Conservation (phyloP, 2,113 vertebrate genomes). For the Cebidichthys violaceus region DNA sequence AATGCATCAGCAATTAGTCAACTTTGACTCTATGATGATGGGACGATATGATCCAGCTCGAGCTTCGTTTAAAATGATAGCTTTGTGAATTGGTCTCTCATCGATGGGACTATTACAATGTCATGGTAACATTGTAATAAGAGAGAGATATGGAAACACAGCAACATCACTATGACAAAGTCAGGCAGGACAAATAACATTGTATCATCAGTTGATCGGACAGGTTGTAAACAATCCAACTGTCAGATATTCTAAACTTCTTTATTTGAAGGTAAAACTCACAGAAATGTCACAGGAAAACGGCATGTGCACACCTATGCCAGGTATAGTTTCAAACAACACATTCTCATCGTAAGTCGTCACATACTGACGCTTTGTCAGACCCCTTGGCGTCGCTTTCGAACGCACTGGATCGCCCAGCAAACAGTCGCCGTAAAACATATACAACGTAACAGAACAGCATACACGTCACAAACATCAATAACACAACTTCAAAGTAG, state of each 20-base stretch:
- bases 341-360: too few relatives aligned
- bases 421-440: too few relatives aligned
- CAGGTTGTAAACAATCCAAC: background rate
- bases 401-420: too few relatives aligned
- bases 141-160: background rate
- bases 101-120: background rate
- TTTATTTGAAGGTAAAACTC: background rate
- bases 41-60: background rate
- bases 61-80: background rate
- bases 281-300: too few relatives aligned
- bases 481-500: too few relatives aligned
- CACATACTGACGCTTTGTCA: too few relatives aligned
- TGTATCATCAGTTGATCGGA: background rate
- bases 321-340: too few relatives aligned
- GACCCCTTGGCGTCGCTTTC: too few relatives aligned
- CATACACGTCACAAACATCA: too few relatives aligned
- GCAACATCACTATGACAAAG: background rate
- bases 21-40: conserved; percentile 4
- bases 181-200: background rate
- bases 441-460: too few relatives aligned
- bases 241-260: background rate
- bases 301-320: background rate
- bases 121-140: background rate
- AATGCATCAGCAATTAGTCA: background rate
- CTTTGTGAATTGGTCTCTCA: background rate